Base-by-base conservation (phyloP, 2,888 invertebrate genomes). In the Leucoma salicis region DNA sequence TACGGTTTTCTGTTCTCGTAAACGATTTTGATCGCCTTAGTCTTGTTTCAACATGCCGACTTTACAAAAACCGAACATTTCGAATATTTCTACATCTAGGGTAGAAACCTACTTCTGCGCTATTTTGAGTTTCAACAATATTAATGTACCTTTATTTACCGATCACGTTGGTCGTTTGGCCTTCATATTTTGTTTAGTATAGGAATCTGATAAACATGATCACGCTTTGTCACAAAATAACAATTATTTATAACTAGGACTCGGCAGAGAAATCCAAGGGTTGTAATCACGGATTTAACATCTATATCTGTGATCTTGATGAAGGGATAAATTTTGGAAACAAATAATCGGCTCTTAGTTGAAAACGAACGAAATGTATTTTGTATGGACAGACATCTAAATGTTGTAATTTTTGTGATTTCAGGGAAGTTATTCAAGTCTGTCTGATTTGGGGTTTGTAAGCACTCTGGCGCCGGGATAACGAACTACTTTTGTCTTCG, bases 351-450 rank as follows among this genome's bases (percentile, higher is more conserved):
- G 43, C 42, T 45, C 51, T 43, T 44, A 52, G 43, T 38, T 29
- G 4, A 43, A 36, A 45, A 34, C 35, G 49, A 48, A 36, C 31
- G 44, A 43, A 28, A 16, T 39, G 29, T 44, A 37, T 50, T 45
- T 49, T 31, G 42, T 46, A 44, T 38, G 42, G 53, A 53, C 46
- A 43, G 43, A 47, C 49, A 42, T 47, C 45, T 62, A 70, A 66
- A 74, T 61, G 59, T 66, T 78, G 61, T 73, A 61, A 60, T 78
- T 80, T 75, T 80, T 82, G 77, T 80, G 74, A 61, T 80, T 82
- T 78, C 81, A 81, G 81, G 79, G 68, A 70, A 69, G 61, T 69
- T 76, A 63, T 76, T 74, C 70, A 80, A 78, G 79, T 80, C 63
- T 55, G 65, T 79, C 70, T 80, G 59, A 74, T 72, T 67, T 74